Evolutionary conservation across 2,113 vertebrate species (phyloP).

Genomic region (Eleginops maclovinus): DNA sequence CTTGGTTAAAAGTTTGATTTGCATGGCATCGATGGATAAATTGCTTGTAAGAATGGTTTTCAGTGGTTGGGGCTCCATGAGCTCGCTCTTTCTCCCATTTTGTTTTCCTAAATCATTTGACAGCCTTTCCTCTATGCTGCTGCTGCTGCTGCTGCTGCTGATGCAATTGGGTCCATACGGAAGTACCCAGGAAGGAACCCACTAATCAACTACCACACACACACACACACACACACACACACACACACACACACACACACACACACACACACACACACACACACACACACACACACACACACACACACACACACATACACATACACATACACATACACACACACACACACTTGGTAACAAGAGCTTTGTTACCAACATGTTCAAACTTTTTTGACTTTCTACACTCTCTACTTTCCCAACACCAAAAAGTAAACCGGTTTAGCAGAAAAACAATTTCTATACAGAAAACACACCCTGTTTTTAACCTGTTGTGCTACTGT

Average conservation of each 20-base stretch:
- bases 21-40: neutral
- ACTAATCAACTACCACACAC: neutral
- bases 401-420: neutral
- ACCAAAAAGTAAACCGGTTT: neutral
- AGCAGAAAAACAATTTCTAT: neutral
- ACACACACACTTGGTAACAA: neutral
- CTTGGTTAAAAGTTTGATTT: neutral
- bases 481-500: too few relatives aligned
- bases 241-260: neutral
- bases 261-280: constrained; percentile 10
- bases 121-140: constrained; percentile 21
- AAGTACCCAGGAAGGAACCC: constrained; percentile 62
- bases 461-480: too few relatives aligned
- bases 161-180: neutral
- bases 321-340: neutral
- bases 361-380: neutral
- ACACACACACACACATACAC: neutral
- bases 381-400: neutral
- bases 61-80: neutral
- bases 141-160: neutral
- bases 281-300: constrained; percentile 5
- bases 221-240: constrained; percentile 13
- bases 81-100: neutral
- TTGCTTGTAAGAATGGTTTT: neutral
- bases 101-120: constrained; percentile 23